phyloP scores from a whole-genome alignment of 2,113 vertebrate species.

The Lota lota region DNA sequence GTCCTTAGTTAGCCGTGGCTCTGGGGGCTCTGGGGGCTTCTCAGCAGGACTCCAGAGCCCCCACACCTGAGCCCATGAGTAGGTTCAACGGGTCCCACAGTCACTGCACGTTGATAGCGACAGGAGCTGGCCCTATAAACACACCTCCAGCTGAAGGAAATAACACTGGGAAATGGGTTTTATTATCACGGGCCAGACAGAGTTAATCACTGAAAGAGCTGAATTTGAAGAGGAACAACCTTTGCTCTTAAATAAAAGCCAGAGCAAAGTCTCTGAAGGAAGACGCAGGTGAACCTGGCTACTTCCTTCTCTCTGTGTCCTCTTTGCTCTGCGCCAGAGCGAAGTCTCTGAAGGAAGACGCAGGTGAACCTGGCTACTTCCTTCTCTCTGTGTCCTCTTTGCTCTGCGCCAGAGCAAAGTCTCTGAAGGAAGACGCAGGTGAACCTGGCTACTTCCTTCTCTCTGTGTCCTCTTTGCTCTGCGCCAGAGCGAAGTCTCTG shows the following conservation, averaged over 20 bases:
- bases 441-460: neutral
- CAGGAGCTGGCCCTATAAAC: neutral
- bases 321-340: neutral
- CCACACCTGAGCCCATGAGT: neutral
- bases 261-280: neutral
- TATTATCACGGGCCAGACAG: neutral
- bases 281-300: neutral
- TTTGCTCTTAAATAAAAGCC: neutral
- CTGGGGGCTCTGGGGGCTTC: neutral
- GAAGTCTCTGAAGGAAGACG: neutral
- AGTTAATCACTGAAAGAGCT: neutral
- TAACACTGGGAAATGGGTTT: neutral
- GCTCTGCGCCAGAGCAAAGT: neutral
- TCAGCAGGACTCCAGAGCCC: neutral
- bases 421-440: neutral
- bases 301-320: constrained; percentile 9
- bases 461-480: constrained; percentile 3
- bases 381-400: constrained; percentile 3
- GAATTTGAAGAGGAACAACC: neutral
- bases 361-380: neutral
- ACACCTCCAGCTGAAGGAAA: neutral
- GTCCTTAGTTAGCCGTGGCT: constrained; percentile 11
- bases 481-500: neutral
- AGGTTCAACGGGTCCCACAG: neutral
- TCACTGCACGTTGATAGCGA: neutral